Conservation (phyloP, 2,888 invertebrate species). For the Raillietiella orientalis region DNA sequence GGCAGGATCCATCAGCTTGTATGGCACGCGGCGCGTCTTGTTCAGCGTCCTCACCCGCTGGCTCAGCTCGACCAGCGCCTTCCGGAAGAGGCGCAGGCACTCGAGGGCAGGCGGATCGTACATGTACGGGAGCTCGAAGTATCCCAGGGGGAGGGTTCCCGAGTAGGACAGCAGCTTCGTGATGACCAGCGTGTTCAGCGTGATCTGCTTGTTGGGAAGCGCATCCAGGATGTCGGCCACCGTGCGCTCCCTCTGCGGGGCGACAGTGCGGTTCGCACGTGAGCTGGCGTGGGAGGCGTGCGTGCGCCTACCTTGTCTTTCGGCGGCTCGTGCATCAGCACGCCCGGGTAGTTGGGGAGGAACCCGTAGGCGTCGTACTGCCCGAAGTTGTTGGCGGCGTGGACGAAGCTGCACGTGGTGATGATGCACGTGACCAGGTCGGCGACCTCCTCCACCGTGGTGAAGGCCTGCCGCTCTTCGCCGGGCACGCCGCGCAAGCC, state of each 20-base stretch:
- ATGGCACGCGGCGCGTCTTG: constrained; percentile 10
- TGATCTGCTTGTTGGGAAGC: constrained; percentile 12
- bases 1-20: constrained; percentile 13
- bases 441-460: constrained; percentile 8
- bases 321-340: constrained; percentile 9
- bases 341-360: constrained; percentile 11
- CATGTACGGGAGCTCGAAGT: constrained; percentile 15
- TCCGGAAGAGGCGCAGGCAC: constrained; percentile 10
- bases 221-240: constrained; percentile 11
- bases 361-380: constrained; percentile 11
- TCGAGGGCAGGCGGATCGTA: constrained; percentile 12
- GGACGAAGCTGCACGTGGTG: constrained; percentile 10
- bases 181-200: constrained; percentile 14
- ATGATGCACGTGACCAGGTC: constrained; percentile 9
- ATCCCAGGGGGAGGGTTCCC: constrained; percentile 14
- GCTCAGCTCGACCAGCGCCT: constrained; percentile 11
- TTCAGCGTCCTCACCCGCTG: constrained; percentile 12
- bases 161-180: constrained; percentile 13
- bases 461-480: constrained; percentile 7
- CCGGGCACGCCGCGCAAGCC: constrained; percentile 9
- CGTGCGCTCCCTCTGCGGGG: constrained; percentile 9
- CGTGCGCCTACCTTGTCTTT: constrained; percentile 9
- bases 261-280: too few species aligned
- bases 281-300: too few species aligned
- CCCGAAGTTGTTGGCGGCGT: constrained; percentile 11